These are phyloP conservation scores for Kryptolebias ocellatus DNA, from an alignment of 2,797 vertebrate genomes.

Conservation along the genomic window DNA sequence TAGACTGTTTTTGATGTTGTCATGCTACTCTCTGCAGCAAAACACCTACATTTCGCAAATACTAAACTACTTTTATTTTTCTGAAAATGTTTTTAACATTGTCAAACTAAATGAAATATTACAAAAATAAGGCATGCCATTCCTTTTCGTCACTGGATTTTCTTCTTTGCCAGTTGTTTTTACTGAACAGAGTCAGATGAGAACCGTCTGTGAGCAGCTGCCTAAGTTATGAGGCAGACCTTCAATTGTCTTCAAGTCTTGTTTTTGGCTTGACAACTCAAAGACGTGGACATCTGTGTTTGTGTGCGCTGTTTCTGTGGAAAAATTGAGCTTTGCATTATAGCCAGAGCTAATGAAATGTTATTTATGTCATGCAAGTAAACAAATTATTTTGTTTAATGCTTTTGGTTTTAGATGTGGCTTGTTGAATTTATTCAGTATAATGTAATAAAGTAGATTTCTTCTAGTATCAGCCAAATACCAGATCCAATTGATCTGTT, in stretches of 20 bases:
- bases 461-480: neutral
- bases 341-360: conserved; percentile 6
- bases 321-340: conserved; percentile 4
- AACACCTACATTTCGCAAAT: too few species aligned
- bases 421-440: conserved; percentile 7
- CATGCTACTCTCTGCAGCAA: too few species aligned
- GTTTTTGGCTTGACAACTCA: conserved; percentile 11
- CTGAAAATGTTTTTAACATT: too few species aligned
- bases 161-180: conserved; percentile 10
- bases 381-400: conserved; percentile 21
- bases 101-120: too few species aligned
- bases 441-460: neutral
- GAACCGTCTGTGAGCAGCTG: conserved; percentile 11
- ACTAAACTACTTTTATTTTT: too few species aligned
- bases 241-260: conserved; percentile 15
- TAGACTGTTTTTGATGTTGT: too few species aligned
- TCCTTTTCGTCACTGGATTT: neutral
- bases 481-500: neutral
- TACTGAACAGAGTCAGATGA: conserved; percentile 2
- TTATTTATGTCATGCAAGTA: conserved; percentile 33
- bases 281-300: conserved; percentile 12
- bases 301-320: conserved; percentile 1
- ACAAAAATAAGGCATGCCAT: too few species aligned
- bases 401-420: conserved; percentile 12
- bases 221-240: conserved; percentile 23